These are phyloP conservation scores for Lasioglossum lativentre DNA, from an alignment of 2,888 invertebrate species.

Conservation along the genomic window DNA sequence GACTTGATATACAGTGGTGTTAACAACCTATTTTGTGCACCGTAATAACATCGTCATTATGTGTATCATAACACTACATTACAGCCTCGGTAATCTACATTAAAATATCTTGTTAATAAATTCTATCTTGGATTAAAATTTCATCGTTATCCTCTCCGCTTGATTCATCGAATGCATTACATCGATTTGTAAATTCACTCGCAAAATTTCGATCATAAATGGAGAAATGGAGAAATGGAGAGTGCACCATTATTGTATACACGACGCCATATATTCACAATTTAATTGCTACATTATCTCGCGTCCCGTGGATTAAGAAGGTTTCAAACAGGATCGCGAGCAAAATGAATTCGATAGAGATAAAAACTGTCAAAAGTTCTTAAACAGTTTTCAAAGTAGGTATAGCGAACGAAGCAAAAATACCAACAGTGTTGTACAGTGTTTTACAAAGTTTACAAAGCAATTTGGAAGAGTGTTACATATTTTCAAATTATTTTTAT, in stretches of 20 bases:
- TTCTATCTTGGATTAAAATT: slow-evolving; percentile 39
- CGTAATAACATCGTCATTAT: slow-evolving; percentile 27
- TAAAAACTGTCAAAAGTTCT: not conserved
- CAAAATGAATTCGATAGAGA: not conserved
- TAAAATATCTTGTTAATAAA: slow-evolving; percentile 49
- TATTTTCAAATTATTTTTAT: not conserved
- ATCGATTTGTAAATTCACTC: slow-evolving; percentile 37
- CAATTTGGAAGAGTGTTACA: not conserved
- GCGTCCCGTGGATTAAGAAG: not conserved
- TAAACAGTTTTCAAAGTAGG: too few relatives aligned
- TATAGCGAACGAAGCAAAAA: too few relatives aligned
- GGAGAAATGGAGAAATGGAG: not conserved
- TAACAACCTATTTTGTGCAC: slow-evolving; percentile 27
- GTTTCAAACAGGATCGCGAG: not conserved
- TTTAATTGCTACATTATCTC: not conserved
- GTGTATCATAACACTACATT: not conserved
- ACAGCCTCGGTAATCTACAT: slow-evolving; percentile 31
- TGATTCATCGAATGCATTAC: slow-evolving; percentile 29
- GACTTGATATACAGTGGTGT: slow-evolving; percentile 24
- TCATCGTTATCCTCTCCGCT: slow-evolving; percentile 3
- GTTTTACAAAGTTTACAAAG: too few relatives aligned
- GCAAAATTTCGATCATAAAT: not conserved
- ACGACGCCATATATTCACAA: not conserved
- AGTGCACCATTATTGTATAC: not conserved
- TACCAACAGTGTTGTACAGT: too few relatives aligned